Percentiles rank a stretch among this genome's conserved stretches.
phyloP scores from a whole-genome alignment of 2,797 vertebrate species.

The Neomorphus geoffroyi region DNA sequence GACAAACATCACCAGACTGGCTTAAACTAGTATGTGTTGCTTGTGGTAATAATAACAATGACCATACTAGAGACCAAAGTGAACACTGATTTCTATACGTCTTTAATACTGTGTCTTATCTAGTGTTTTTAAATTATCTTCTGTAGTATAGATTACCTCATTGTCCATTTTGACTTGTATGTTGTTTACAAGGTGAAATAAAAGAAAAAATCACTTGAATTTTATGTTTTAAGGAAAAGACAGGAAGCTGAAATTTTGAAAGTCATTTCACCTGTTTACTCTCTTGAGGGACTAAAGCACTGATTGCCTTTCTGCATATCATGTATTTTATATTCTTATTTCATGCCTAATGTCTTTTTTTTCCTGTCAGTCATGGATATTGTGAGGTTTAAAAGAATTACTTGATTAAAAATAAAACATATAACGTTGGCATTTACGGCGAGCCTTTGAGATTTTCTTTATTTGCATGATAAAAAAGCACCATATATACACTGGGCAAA shows the following conservation, averaged over 20 bases:
- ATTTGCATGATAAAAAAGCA: not conserved
- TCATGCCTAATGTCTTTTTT: constrained; percentile 79
- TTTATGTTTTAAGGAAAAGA: constrained; percentile 68
- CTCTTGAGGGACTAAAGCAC: constrained; percentile 75
- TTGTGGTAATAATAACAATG: constrained; percentile 74
- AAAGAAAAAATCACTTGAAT: constrained; percentile 76
- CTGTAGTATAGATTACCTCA: constrained; percentile 78
- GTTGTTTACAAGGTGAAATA: constrained; percentile 82
- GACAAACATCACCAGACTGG: constrained; percentile 70
- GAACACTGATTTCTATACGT: constrained; percentile 78
- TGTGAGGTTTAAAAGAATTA: constrained; percentile 81
- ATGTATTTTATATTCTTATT: constrained; percentile 79
- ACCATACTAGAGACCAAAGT: constrained; percentile 82
- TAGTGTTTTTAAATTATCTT: constrained; percentile 81
- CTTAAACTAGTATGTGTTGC: constrained; percentile 71
- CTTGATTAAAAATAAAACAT: constrained; percentile 85
- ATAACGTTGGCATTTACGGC: constrained; percentile 79
- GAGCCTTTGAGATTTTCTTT: constrained; percentile 22
- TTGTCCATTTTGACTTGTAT: constrained; percentile 77
- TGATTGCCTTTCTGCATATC: constrained; percentile 82
- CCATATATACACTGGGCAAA: not conserved
- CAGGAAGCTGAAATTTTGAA: constrained; percentile 52
- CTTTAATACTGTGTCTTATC: constrained; percentile 80
- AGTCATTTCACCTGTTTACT: constrained; percentile 67
- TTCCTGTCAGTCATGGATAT: constrained; percentile 81